A percentile compares a stretch with the other conserved stretches of the same genome.
Conservation (phyloP, 2,888 invertebrate species). For the Oscheius sp. region DNA sequence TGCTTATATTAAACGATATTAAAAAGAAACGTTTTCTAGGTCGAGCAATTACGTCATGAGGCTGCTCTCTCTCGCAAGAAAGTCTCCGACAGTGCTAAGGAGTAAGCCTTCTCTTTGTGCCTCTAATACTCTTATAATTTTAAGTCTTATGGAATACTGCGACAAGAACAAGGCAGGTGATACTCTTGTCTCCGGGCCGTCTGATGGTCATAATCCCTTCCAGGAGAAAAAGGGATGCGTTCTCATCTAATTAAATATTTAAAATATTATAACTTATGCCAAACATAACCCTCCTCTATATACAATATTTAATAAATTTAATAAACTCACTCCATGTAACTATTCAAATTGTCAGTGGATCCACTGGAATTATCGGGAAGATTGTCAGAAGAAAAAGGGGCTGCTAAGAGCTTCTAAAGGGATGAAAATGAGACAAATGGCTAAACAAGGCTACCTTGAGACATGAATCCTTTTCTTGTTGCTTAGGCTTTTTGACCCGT, state of each 20-base stretch:
- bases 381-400: background rate
- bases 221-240: slow-evolving; percentile 65
- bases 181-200: slow-evolving; percentile 58
- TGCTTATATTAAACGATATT: too few relatives aligned
- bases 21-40: slow-evolving; percentile 6
- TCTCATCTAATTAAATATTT: slow-evolving; percentile 42
- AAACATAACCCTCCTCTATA: background rate
- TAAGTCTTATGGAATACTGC: slow-evolving; percentile 63
- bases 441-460: slow-evolving; percentile 10
- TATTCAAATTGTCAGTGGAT: too few relatives aligned
- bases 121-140: slow-evolving; percentile 11
- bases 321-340: slow-evolving; percentile 23
- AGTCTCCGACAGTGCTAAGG: slow-evolving; percentile 62
- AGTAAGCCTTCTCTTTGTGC: slow-evolving; percentile 45
- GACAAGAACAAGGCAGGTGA: slow-evolving; percentile 61
- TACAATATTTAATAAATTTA: background rate
- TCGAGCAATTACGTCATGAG: slow-evolving; percentile 60
- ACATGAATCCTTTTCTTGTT: slow-evolving; percentile 9
- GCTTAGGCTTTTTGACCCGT: slow-evolving; percentile 17
- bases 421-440: background rate
- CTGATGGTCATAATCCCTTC: slow-evolving; percentile 65
- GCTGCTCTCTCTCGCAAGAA: slow-evolving; percentile 56
- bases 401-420: too few relatives aligned
- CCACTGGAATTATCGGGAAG: slow-evolving; percentile 4
- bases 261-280: background rate